Percentiles rank a stretch among this genome's conserved stretches.
Evolutionary conservation across 2,797 vertebrate species (phyloP).

Genomic region (Sebastes trivittatus): DNA sequence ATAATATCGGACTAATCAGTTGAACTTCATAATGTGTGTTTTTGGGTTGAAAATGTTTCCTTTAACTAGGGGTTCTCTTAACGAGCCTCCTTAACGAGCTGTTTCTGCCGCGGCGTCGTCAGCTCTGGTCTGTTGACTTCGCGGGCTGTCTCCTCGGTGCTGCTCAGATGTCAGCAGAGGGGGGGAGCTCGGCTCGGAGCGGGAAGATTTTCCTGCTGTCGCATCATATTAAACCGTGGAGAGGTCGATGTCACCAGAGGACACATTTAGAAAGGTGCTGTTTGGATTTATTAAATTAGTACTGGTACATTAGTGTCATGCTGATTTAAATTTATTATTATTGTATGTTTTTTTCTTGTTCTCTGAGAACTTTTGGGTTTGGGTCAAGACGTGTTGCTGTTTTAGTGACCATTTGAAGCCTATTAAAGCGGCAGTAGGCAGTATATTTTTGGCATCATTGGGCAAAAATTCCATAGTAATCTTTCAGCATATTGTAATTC

Average conservation of each 20-base stretch:
- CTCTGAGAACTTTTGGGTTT: not conserved
- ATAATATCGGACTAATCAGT: conserved; percentile 9
- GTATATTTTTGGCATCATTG: too few species aligned
- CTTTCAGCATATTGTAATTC: too few species aligned
- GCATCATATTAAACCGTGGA: conserved; percentile 6
- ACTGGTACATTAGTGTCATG: not conserved
- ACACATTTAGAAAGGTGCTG: not conserved
- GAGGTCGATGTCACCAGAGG: conserved; percentile 9
- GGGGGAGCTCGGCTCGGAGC: not conserved
- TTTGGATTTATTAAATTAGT: not conserved
- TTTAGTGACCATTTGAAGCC: not conserved
- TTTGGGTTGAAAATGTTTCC: not conserved
- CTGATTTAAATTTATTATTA: not conserved
- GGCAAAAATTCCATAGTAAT: too few species aligned
- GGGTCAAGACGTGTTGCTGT: not conserved
- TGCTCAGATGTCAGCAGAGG: conserved; percentile 28
- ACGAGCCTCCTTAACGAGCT: conserved; percentile 30
- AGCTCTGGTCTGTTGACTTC: conserved; percentile 10
- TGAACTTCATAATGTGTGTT: not conserved
- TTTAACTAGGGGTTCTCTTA: conserved; percentile 13
- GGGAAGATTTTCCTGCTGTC: conserved; percentile 20
- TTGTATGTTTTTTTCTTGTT: not conserved
- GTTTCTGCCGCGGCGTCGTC: not conserved
- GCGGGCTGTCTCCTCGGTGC: conserved; percentile 21
- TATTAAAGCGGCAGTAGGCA: too few species aligned